These are phyloP conservation scores for Spondyliosoma cantharus DNA, from an alignment of 2,797 vertebrate species.

Conservation along the genomic window DNA sequence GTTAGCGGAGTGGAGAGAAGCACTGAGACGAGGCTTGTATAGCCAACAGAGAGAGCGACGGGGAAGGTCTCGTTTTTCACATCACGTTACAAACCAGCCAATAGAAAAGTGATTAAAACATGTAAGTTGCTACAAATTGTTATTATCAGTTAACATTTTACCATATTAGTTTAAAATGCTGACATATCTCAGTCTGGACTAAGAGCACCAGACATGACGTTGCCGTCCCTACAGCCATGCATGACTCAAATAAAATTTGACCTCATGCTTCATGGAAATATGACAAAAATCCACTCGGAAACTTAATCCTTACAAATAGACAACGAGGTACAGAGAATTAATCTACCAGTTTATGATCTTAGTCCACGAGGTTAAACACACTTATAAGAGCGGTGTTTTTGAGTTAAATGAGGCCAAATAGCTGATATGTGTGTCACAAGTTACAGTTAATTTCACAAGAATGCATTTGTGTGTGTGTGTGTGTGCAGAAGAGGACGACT, in stretches of 20 bases:
- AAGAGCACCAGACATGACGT: not conserved
- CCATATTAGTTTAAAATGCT: not conserved
- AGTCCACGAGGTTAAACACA: not conserved
- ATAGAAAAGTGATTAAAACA: no score
- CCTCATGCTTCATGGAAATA: not conserved
- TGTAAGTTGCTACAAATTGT: no score
- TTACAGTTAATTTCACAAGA: constrained; percentile 47
- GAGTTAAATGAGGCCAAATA: constrained; percentile 5
- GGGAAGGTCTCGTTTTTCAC: no score
- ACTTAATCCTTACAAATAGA: not conserved
- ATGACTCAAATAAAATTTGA: not conserved
- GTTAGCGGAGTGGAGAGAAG: no score
- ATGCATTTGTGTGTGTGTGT: constrained; percentile 24
- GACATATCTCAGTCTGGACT: not conserved
- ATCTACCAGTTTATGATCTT: not conserved
- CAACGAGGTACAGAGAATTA: not conserved
- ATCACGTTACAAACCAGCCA: no score
- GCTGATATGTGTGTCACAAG: constrained; percentile 38
- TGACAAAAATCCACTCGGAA: not conserved
- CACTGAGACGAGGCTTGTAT: no score
- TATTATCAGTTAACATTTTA: not conserved
- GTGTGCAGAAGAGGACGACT: constrained; percentile 1
- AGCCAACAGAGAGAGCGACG: no score
- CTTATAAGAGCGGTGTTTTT: not conserved
- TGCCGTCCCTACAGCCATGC: not conserved